Evolutionary conservation across 2,888 invertebrate genomes (phyloP), one percentile per base, ranked within the genome.

Genomic region (Tinea semifulvella): DNA sequence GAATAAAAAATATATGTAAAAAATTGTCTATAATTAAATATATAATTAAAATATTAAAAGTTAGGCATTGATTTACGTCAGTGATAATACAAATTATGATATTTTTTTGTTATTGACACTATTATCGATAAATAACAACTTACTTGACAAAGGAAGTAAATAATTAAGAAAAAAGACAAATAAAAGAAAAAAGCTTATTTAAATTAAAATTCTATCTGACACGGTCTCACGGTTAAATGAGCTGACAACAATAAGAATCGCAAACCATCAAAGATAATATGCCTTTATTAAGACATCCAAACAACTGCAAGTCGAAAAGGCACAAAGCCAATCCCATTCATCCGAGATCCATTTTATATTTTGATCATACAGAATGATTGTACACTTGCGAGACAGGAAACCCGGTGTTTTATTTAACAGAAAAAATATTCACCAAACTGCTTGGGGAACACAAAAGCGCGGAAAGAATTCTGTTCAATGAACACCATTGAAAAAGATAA

Each of bases 381-480:
- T 63, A 66, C 74, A 74, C 74, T 76, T 74, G 75, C 63, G 60
- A 53, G 63, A 62, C 80, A 77, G 81, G 81, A 81, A 77, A 59
- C 64, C 66, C 67, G 77, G 76, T 80, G 74, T 81, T 79, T 68
- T 71, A 69, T 81, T 65, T 58, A 56, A 55, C 58, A 60, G 57
- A 46, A 40, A 40, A 45, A 45, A 45, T 27, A 10, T 31, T 31
- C 31, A 31, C 31, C 13, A 31, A 4, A 13, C 31, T 31, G 13
- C 31, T 13, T 26, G 10, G 3, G 11, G 11, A 14, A 31, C 31
- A 59, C 57, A 56, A 57, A 59, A 56, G 60, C 56, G 57, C 58
- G 61, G 56, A 61, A 61, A 63, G 54, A 56, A 57, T 57, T 56
- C 52, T 46, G 48, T 52, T 53, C 45, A 52, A 54, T 53, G 52